phyloP scores from a whole-genome alignment of 1,140 invertebrate genomes.

The Coenobita brevimanus region DNA sequence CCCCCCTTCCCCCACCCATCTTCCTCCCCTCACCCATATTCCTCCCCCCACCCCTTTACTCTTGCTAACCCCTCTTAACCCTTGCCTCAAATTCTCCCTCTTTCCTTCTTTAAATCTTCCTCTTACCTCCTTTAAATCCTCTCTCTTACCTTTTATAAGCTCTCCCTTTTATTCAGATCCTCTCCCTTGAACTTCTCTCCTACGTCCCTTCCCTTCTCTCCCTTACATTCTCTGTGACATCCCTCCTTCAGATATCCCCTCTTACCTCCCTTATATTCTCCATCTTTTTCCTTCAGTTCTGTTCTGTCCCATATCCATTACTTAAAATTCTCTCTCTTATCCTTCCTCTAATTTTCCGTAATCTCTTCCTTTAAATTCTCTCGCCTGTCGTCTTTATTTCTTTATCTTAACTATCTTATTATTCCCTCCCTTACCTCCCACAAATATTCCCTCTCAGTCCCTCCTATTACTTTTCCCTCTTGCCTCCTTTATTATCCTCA shows the following conservation, averaged over 20 bases:
- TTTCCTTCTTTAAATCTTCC: neutral
- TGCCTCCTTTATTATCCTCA: slow-evolving; percentile 2
- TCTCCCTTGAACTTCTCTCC: too few relatives aligned
- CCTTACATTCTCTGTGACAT: too few relatives aligned
- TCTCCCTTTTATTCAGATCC: neutral
- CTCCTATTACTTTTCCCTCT: neutral
- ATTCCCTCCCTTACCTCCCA: neutral
- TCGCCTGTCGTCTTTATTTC: too few relatives aligned
- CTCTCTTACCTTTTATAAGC: neutral
- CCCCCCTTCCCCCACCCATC: neutral
- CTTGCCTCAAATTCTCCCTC: neutral
- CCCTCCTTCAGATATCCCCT: too few relatives aligned
- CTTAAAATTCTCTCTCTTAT: neutral
- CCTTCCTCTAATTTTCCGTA: neutral
- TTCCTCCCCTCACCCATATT: neutral
- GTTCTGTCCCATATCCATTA: too few relatives aligned
- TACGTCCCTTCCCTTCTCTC: too few relatives aligned
- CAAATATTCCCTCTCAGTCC: neutral
- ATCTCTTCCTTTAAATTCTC: neutral
- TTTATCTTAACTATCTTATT: neutral
- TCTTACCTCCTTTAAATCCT: neutral
- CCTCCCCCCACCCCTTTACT: neutral
- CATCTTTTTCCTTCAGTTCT: too few relatives aligned
- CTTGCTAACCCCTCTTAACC: neutral
- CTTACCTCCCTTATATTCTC: too few relatives aligned